Percentiles rank a stretch among this genome's conserved stretches.
Conservation (phyloP, 2,113 vertebrate genomes). For the Monopterus albus region DNA sequence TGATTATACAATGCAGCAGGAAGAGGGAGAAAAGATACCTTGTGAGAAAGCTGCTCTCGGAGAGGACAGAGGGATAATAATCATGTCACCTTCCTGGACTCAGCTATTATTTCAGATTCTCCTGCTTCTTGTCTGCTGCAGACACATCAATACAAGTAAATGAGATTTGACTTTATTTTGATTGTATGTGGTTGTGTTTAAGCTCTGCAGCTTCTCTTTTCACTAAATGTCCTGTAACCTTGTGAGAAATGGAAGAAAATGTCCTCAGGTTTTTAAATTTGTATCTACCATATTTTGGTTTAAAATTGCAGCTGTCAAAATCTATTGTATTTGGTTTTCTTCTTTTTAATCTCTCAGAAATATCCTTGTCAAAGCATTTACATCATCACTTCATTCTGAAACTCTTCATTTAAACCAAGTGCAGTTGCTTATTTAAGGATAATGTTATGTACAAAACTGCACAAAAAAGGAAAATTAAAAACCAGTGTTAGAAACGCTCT, state of each 20-base stretch:
- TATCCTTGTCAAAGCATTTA: too few species aligned
- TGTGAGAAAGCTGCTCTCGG: constrained; percentile 13
- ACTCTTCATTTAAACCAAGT: too few species aligned
- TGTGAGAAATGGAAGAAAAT: constrained; percentile 11
- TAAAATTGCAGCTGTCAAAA: neutral
- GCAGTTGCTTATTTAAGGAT: too few species aligned
- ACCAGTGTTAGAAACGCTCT: too few species aligned
- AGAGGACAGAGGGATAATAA: constrained; percentile 37
- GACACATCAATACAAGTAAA: constrained; percentile 74
- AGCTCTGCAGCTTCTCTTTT: neutral
- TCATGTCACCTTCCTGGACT: constrained; percentile 59
- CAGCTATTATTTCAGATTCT: constrained; percentile 40
- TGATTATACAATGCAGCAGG: constrained; percentile 43
- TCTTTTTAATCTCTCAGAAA: neutral
- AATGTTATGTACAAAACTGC: too few species aligned
- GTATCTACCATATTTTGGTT: neutral
- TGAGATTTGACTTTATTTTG: constrained; percentile 13
- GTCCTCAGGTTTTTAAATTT: neutral
- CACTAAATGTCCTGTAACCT: constrained; percentile 53
- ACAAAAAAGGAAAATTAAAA: too few species aligned
- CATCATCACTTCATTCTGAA: too few species aligned
- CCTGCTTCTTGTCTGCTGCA: constrained; percentile 64
- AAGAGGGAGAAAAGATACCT: constrained; percentile 3
- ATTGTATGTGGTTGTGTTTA: constrained; percentile 13
- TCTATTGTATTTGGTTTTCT: neutral